Conservation (phyloP, 2,113 vertebrate species). For the Tachuris rubrigastra region DNA sequence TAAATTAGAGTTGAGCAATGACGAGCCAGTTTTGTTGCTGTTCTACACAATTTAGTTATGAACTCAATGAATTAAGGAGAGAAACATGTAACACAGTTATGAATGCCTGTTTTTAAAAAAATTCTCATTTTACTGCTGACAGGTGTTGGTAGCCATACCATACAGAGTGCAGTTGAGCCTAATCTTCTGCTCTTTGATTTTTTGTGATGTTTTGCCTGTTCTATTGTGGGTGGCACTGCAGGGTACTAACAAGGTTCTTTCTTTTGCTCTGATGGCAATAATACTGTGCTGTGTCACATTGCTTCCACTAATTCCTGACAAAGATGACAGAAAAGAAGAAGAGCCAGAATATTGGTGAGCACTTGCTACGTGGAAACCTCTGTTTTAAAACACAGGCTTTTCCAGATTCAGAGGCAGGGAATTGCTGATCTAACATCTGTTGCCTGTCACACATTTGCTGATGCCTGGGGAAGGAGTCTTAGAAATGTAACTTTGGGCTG, state of each 20-base stretch:
- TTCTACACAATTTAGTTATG: constrained; percentile 66
- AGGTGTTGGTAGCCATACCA: background rate
- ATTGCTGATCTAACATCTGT: background rate
- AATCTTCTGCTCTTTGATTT: constrained; percentile 2
- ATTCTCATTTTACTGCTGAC: background rate
- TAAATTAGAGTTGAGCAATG: constrained; percentile 60
- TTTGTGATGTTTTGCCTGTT: constrained; percentile 1
- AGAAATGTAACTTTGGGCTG: background rate
- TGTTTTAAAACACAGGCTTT: background rate
- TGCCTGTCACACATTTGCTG: background rate
- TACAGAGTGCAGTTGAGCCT: background rate
- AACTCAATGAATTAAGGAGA: constrained; percentile 52
- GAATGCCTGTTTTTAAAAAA: constrained; percentile 6
- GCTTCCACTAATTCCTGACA: background rate
- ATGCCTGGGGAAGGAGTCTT: background rate
- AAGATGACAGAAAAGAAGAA: background rate
- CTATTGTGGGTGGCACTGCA: constrained; percentile 4
- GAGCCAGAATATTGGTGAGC: background rate
- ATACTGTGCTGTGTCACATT: background rate
- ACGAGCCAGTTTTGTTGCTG: constrained; percentile 64
- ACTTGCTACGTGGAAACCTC: background rate
- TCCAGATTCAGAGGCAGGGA: background rate
- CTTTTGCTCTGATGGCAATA: background rate
- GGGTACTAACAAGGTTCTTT: background rate
- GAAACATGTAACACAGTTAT: background rate